Base-by-base conservation (phyloP, 92 coral and sea anemone species). In the Scolanthus callimorphus region DNA sequence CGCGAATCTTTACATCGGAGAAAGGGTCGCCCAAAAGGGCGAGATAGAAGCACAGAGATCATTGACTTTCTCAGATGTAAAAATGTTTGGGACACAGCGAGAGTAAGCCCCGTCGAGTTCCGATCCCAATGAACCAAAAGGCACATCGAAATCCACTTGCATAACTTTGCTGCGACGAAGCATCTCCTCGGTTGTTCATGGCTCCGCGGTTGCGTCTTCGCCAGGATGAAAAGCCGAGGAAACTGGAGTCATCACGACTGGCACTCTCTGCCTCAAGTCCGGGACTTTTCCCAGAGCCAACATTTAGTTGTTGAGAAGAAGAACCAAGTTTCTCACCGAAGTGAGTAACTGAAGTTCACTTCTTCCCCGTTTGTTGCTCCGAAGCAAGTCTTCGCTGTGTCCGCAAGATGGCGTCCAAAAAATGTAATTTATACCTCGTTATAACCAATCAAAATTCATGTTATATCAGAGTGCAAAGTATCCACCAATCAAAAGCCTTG, bases 241-340 rank as follows among this genome's bases (percentile, higher is more conserved):
- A 73, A 75, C 98, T 74, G 75, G 62, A 59, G 73, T 67, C 91
- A 73, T 88, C 62, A 78, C 80, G 89, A 73, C 88, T 70, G 98
- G 83, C 95, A 92, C 94, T 92, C 58, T 84, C 98, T 92, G 91
- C 80, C 96, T 77, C 77, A 53, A 69, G 98, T 92, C 98, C 96
- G 96, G 98, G 96, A 92, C 98, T 88, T 88, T 92, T 66, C 98
- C 98, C 98, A 85, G 86, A 92, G 96, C 98, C 96, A 92, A 82
- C 83, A 49, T 27, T 51, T 76, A 65, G 85, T 71, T 88, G 96
- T 66, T 88, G 88, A 84, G 94, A 88, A 79, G 86, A 54, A 43
- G 52, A 19, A 10, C 4, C 52, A 6, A 21, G 4, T 46, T 9
- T 9, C 48, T 58, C 27, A 17, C 55, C 25, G 17, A 74, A 63